Percentiles rank a stretch among this genome's conserved stretches.
Conservation (phyloP, 2,797 vertebrate species). For the Zenarchopterus dispar region DNA sequence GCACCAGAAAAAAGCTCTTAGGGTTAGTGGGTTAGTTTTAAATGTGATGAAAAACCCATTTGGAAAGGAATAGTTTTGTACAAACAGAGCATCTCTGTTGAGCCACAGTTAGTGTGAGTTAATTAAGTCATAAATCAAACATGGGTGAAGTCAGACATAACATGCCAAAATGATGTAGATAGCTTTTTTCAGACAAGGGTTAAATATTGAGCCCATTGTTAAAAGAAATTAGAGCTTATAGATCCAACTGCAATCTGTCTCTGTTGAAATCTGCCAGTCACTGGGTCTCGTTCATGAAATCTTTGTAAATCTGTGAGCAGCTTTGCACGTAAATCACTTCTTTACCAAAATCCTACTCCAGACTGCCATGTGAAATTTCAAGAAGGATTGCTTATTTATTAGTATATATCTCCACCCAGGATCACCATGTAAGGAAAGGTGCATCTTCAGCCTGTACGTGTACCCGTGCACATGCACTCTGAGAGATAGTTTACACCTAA, state of each 20-base stretch:
- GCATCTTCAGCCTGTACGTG: no score
- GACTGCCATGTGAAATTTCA: no score
- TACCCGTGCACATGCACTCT: no score
- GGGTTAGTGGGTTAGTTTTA: conserved; percentile 23
- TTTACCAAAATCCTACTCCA: no score
- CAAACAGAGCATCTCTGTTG: not conserved
- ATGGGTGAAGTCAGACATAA: conserved; percentile 22
- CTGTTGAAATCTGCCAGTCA: not conserved
- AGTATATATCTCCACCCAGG: no score
- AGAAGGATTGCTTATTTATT: no score
- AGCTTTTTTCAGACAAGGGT: conserved; percentile 21
- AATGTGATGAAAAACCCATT: not conserved
- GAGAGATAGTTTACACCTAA: no score
- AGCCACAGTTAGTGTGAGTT: conserved; percentile 6
- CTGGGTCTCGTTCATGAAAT: not conserved
- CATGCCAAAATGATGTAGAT: conserved; percentile 30
- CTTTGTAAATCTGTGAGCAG: not conserved
- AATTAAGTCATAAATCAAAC: not conserved
- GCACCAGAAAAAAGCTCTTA: not conserved
- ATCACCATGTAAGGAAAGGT: no score
- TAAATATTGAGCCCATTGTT: conserved; percentile 33
- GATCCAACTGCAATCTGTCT: conserved; percentile 69
- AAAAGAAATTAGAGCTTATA: conserved; percentile 18
- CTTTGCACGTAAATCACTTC: no score
- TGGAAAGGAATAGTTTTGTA: conserved; percentile 4